These are phyloP conservation scores for Metalampra italica DNA, from an alignment of 2,888 invertebrate species.

Conservation along the genomic window DNA sequence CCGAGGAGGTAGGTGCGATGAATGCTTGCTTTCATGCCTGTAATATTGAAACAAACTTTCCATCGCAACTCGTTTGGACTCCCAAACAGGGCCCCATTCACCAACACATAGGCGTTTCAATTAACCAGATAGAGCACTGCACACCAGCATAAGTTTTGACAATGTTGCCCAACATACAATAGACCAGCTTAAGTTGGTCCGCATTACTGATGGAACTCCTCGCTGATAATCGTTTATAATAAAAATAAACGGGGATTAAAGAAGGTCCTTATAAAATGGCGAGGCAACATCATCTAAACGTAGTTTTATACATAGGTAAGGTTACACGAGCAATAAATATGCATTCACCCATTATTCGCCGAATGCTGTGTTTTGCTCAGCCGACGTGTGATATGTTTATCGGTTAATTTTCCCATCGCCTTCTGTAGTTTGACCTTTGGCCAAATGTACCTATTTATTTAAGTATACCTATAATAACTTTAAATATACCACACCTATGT, in stretches of 20 bases:
- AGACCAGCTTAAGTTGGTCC: slow-evolving; percentile 19
- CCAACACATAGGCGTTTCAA: slow-evolving; percentile 21
- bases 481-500: not conserved
- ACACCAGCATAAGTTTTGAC: slow-evolving; percentile 23
- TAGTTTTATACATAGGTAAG: no score
- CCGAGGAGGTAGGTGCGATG: not conserved
- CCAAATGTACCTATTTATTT: no score
- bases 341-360: not conserved
- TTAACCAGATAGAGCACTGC: slow-evolving; percentile 16
- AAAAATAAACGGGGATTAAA: not conserved
- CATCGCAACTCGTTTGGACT: slow-evolving; percentile 15
- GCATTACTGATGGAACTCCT: slow-evolving; percentile 8
- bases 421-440: no score
- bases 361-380: not conserved
- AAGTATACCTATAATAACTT: not conserved
- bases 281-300: not conserved
- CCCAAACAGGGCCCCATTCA: slow-evolving; percentile 30
- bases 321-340: not conserved
- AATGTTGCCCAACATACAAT: slow-evolving; percentile 17
- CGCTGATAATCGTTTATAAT: not conserved
- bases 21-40: slow-evolving; percentile 10
- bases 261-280: not conserved
- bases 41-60: slow-evolving; percentile 15
- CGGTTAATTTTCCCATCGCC: not conserved
- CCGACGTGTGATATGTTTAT: not conserved